Base-by-base conservation (phyloP, 2,888 invertebrate genomes). In the Chrysopilus asiliformis region DNA sequence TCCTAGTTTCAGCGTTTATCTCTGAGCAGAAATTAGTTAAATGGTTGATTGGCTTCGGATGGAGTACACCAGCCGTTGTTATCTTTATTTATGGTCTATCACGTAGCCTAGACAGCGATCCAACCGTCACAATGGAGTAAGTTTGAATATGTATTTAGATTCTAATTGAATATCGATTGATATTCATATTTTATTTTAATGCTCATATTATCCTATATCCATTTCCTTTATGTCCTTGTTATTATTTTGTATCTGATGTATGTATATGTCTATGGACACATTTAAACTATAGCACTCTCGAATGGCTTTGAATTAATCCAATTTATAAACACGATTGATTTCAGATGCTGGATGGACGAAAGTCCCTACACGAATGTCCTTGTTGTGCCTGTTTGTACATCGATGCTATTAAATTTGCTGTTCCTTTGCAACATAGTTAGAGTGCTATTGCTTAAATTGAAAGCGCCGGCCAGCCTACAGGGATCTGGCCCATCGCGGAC, bases 361-460 rank as follows among this genome's bases (percentile, higher is more conserved):
- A 79, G 78, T 36, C 65, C 67, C 42, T 82, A 79, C 58, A 76
- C 74, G 42, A 71, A 72, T 50, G 80, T 86, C 53, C 71, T 89
- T 43, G 73, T 79, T 34, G 75, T 79, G 43, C 80, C 84, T 19
- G 89, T 86, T 18, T 78, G 77, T 55, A 70, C 74, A 35, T 83
- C 86, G 24, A 79, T 89, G 61, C 67, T 81, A 49, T 71, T 87
- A 45, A 90, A 90, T 64, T 67, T 89, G 30, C 68, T 78, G 47
- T 90, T 91, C 63, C 73, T 90, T 44, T 81, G 84, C 65, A 91
- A 90, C 66, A 90, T 91, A 52, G 82, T 90, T 41, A 73, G 89
- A 45, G 89, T 90, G 36, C 70, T 91, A 42, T 71, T 86, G 50
- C 73, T 79, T 35, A 90, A 90, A 61, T 64, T 90, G 47, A 74